A percentile compares a stretch with the other conserved stretches of the same genome.
These are phyloP conservation scores for Sminthurides bifidus DNA, from an alignment of 1,140 invertebrate genomes.

Conservation along the genomic window DNA sequence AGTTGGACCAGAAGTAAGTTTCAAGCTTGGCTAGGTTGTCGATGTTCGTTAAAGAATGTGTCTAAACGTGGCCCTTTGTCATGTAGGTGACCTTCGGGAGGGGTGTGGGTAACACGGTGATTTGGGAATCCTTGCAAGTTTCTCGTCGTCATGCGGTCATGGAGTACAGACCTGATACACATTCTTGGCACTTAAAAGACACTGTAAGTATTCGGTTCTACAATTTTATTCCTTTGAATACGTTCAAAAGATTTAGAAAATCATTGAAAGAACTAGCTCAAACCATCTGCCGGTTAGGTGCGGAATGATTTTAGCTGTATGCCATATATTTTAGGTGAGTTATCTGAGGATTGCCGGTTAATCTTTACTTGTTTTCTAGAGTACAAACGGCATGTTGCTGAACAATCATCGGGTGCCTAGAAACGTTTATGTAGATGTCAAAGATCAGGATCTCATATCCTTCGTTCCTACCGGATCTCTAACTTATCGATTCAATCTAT, in stretches of 20 bases:
- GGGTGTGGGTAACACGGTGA: constrained; percentile 7
- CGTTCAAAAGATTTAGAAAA: background rate
- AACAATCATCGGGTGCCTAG: constrained; percentile 11
- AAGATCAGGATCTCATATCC: constrained; percentile 12
- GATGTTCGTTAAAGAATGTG: no score
- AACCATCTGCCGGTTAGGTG: no score
- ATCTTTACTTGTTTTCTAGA: constrained; percentile 13
- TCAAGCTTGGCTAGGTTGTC: no score
- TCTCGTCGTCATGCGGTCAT: constrained; percentile 19
- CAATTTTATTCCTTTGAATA: background rate
- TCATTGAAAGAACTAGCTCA: no score
- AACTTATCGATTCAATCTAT: constrained; percentile 12
- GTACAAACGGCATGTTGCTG: constrained; percentile 24
- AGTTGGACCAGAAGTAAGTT: constrained; percentile 7
- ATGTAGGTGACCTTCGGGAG: constrained; percentile 15
- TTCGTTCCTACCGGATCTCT: constrained; percentile 25
- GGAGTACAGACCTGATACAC: constrained; percentile 12
- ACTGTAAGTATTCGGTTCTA: constrained; percentile 12
- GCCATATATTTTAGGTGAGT: background rate
- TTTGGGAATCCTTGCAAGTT: constrained; percentile 19
- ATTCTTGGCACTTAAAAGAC: constrained; percentile 22
- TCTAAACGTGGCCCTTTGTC: no score
- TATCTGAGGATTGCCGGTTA: background rate
- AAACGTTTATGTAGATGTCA: constrained; percentile 1
- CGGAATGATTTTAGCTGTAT: no score